Conservation (phyloP, 2,113 vertebrate genomes). For the Probosciger aterrimus region DNA sequence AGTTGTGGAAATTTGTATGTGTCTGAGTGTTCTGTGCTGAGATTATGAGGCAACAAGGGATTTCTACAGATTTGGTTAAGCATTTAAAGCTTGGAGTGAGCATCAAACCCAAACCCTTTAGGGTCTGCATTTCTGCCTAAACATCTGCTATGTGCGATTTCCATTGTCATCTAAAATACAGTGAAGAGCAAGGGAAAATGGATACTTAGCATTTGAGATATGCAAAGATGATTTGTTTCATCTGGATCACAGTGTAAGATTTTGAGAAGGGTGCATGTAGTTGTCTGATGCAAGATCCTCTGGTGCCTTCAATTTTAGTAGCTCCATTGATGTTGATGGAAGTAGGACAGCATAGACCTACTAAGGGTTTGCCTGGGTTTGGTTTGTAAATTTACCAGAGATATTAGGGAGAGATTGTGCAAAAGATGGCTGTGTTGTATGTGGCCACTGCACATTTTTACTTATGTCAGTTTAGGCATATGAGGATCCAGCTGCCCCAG, state of each 20-base stretch:
- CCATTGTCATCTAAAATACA: neutral
- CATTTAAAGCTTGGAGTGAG: slow-evolving; percentile 12
- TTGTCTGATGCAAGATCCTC: neutral
- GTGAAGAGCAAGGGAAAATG: neutral
- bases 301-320: neutral
- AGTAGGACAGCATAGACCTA: neutral
- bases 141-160: neutral
- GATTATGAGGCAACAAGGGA: neutral
- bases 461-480: neutral
- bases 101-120: neutral
- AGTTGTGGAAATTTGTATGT: neutral
- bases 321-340: neutral
- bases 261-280: neutral
- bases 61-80: neutral
- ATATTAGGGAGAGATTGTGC: neutral
- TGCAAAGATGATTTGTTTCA: neutral
- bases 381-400: neutral
- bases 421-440: neutral
- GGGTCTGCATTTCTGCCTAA: neutral
- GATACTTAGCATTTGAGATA: neutral
- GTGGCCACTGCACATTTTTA: neutral
- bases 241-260: neutral
- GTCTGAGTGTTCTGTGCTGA: neutral
- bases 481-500: neutral
- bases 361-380: neutral